These are phyloP conservation scores for Synergus umbraculus DNA, from an alignment of 2,888 invertebrate genomes.

Conservation along the genomic window DNA sequence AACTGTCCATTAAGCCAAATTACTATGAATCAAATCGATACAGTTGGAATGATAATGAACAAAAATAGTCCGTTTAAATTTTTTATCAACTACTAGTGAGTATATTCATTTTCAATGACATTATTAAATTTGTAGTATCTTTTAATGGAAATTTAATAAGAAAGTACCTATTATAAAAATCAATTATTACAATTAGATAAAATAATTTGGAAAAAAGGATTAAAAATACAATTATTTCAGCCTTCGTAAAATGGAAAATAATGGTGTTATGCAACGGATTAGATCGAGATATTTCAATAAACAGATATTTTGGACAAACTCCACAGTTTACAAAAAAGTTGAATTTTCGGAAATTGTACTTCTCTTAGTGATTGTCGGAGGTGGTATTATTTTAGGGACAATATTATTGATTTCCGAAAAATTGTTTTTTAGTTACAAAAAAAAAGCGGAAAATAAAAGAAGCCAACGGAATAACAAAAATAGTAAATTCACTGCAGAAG, in stretches of 20 bases:
- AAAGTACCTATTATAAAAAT: not conserved
- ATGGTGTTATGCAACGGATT: not conserved
- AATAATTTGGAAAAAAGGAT: not conserved
- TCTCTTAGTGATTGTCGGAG: not conserved
- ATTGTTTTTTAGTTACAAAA: not conserved
- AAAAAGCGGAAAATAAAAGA: not conserved
- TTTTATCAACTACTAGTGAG: not conserved
- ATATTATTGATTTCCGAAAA: not conserved
- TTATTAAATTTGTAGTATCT: no score
- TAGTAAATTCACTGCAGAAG: not conserved
- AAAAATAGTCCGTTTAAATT: not conserved
- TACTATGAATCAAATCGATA: not conserved
- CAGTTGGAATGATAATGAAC: not conserved
- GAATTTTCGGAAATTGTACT: not conserved
- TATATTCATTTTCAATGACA: not conserved
- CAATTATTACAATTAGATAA: not conserved
- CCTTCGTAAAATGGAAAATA: not conserved
- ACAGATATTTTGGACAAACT: not conserved
- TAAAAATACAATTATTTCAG: not conserved
- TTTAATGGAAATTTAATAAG: no score
- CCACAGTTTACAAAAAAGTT: not conserved
- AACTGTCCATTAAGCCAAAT: not conserved
- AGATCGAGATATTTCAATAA: not conserved
- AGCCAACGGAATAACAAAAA: not conserved
- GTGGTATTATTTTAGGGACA: not conserved